These are phyloP conservation scores for Chesias legatella DNA, from an alignment of 2,888 invertebrate genomes.

Conservation along the genomic window DNA sequence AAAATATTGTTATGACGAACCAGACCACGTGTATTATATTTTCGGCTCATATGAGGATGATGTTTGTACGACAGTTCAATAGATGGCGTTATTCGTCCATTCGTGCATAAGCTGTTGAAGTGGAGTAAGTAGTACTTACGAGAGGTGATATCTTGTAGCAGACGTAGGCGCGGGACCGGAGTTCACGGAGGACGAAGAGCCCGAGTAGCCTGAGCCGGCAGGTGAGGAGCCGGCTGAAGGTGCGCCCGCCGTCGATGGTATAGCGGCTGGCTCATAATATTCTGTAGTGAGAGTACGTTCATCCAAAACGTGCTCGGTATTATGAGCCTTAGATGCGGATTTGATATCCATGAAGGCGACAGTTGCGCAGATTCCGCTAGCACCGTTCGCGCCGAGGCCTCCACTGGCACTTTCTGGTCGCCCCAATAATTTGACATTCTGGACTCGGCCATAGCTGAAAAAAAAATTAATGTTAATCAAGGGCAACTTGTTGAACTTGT, in stretches of 20 bases:
- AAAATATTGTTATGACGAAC: too few relatives aligned
- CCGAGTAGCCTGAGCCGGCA: conserved; percentile 82
- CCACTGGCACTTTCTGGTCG: conserved; percentile 77
- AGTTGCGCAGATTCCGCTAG: conserved; percentile 89
- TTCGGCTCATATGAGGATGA: too few relatives aligned
- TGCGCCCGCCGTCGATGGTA: conserved; percentile 82
- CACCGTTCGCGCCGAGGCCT: conserved; percentile 71
- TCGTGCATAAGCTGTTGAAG: conserved; percentile 7
- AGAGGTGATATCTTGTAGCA: conserved; percentile 70
- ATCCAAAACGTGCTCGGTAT: conserved; percentile 93
- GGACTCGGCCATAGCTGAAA: conserved; percentile 97
- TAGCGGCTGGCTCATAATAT: conserved; percentile 93
- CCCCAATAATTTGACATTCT: conserved; percentile 96
- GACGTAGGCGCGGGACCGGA: conserved; percentile 65
- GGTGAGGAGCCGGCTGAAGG: conserved; percentile 78
- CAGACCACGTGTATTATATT: too few relatives aligned
- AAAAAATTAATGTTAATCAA: conserved; percentile 28
- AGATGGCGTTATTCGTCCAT: conserved; percentile 14
- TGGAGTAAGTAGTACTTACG: conserved; percentile 53
- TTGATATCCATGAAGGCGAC: conserved; percentile 98
- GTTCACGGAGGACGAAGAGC: conserved; percentile 82
- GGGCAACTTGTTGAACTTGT: neutral
- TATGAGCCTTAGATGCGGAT: conserved; percentile 96
- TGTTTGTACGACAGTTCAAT: neutral
- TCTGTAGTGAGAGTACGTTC: conserved; percentile 93